Base-by-base conservation (phyloP, 2,888 invertebrate genomes). In the Leucophenga montana region DNA sequence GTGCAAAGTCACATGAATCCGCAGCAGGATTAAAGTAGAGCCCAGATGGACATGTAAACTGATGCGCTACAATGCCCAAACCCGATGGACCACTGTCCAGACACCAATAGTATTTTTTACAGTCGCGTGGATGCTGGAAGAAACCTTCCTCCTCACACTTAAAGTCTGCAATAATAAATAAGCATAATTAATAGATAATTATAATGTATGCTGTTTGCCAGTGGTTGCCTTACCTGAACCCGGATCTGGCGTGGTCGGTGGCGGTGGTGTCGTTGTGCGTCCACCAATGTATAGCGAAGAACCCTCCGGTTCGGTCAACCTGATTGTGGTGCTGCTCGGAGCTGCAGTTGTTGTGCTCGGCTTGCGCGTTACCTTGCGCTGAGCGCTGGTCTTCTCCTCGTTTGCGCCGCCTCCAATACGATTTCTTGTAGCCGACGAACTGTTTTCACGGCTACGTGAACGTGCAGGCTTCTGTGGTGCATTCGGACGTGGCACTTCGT, bases 61-160 rank as follows among this genome's bases (percentile, higher is more conserved):
- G 95, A 90, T 97, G 96, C 0, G 96, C 96, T 4, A 97, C 95
- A 64, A 97, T 94, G 73, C 97, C 97, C 18, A 96, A 91, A 83
- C 96, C 95, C 0, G 96, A 95, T 0, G 96, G 94, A 3, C 95
- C 95, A 80, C 94, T 95, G 86, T 96, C 96, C 75, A 97, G 90
- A 85, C 97, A 97, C 97, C 97, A 97, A 90, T 95, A 97, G 86
- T 97, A 97, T 86, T 97, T 97, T 87, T 96, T 96, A 88, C 97
- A 97, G 88, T 97, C 97, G 53, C 95, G 92, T 0, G 97, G 97
- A 89, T 97, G 96, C 16, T 94, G 93, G 90, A 93, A 97, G 90
- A 97, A 97, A 2, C 97, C 97, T 90, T 97, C 97, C 75, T 97
- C 97, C 80, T 93, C 94, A 86, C 97, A 97, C 86, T 95, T 95